These are phyloP conservation scores for Argentina silus DNA, from an alignment of 2,797 vertebrate genomes.

Conservation along the genomic window DNA sequence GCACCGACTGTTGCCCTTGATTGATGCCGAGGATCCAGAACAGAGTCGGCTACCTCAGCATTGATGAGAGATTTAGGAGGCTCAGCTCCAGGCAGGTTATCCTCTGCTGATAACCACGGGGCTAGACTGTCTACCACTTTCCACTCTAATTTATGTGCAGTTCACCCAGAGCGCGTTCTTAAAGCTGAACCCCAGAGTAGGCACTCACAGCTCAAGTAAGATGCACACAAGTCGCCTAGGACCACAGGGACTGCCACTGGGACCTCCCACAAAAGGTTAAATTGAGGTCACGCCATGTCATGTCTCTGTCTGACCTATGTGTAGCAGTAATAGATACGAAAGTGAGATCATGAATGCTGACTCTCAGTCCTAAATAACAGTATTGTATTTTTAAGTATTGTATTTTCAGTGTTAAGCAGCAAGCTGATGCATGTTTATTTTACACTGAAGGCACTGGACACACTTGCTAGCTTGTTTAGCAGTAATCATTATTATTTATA, in stretches of 20 bases:
- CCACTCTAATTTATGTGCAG: slow-evolving; percentile 66
- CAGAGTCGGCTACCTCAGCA: slow-evolving; percentile 65
- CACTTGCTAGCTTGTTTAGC: slow-evolving; percentile 7
- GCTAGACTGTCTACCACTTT: slow-evolving; percentile 53
- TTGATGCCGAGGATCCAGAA: slow-evolving; percentile 62
- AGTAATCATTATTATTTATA: not conserved
- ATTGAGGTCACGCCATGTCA: slow-evolving; percentile 36
- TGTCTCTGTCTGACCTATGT: slow-evolving; percentile 39
- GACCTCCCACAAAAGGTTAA: slow-evolving; percentile 10
- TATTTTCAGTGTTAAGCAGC: slow-evolving; percentile 14
- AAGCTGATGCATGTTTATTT: not conserved
- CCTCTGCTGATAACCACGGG: slow-evolving; percentile 60
- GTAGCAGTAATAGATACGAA: slow-evolving; percentile 44
- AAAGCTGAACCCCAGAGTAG: slow-evolving; percentile 41
- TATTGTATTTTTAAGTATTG: not conserved
- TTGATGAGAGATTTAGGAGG: slow-evolving; percentile 72
- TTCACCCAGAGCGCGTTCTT: slow-evolving; percentile 50
- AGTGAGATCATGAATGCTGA: no score
- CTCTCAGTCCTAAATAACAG: not conserved
- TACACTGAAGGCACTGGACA: not conserved
- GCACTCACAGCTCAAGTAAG: slow-evolving; percentile 45
- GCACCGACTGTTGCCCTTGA: slow-evolving; percentile 58
- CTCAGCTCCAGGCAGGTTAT: slow-evolving; percentile 53
- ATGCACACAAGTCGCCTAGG: slow-evolving; percentile 23
- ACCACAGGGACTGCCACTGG: slow-evolving; percentile 37